phyloP scores from a whole-genome alignment of 2,113 vertebrate species.

The Hemicordylus capensis region DNA sequence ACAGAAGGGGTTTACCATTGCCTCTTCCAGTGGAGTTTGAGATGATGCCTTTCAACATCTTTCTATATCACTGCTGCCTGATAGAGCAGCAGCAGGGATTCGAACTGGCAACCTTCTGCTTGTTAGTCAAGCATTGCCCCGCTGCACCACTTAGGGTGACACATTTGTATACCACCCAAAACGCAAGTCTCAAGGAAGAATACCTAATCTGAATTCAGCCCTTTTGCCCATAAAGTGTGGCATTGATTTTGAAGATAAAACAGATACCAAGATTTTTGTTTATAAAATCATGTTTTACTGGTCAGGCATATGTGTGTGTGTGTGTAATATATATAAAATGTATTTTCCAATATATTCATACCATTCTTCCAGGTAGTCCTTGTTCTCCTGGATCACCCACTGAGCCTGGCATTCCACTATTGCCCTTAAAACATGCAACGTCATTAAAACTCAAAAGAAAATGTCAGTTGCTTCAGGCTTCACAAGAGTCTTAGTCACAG shows the following conservation, averaged over 20 bases:
- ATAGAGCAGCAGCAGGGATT: too few relatives aligned
- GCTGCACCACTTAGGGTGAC: too few relatives aligned
- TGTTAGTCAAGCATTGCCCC: too few relatives aligned
- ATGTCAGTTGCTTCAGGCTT: neutral
- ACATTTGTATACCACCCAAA: too few relatives aligned
- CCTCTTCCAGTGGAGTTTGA: too few relatives aligned
- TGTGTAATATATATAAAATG: neutral
- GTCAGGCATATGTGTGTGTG: neutral
- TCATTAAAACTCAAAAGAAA: neutral
- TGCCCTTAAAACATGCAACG: conserved; percentile 77
- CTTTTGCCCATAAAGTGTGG: neutral
- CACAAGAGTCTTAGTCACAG: neutral
- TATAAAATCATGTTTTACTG: neutral
- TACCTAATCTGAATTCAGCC: neutral
- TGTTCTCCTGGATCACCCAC: conserved; percentile 75
- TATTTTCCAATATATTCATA: conserved; percentile 55
- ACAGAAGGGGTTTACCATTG: too few relatives aligned
- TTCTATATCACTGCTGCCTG: too few relatives aligned
- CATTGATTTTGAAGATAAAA: neutral
- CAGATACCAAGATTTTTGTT: neutral
- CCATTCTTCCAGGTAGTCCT: conserved; percentile 80
- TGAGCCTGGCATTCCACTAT: conserved; percentile 75
- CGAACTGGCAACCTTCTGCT: too few relatives aligned
- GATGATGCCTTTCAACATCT: too few relatives aligned
- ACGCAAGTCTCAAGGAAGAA: too few relatives aligned